phyloP scores from a whole-genome alignment of 2,888 invertebrate species.

The Caenorhabditis becei region DNA sequence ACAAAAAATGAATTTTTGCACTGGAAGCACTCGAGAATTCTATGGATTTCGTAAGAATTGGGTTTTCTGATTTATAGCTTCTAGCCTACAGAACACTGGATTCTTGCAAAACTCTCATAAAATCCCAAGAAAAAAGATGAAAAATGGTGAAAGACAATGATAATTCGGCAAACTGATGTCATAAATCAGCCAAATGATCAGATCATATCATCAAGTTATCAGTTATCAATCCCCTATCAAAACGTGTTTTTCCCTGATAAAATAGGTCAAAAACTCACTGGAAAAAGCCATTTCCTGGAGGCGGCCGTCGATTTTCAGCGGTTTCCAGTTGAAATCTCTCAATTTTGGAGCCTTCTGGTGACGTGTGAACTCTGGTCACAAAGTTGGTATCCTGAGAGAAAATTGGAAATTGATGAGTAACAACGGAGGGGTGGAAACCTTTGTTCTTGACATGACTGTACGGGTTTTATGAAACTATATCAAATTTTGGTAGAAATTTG shows the following conservation, averaged over 20 bases:
- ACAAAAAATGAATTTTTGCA: background rate
- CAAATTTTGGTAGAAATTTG: no score
- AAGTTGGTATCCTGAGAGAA: no score
- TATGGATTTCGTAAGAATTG: no score
- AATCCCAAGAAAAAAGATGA: background rate
- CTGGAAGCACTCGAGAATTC: background rate
- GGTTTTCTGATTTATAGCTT: background rate
- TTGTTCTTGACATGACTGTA: background rate
- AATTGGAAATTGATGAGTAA: no score
- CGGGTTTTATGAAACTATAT: background rate
- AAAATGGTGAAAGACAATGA: background rate
- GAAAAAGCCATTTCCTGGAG: background rate
- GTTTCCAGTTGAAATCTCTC: slow-evolving; percentile 2
- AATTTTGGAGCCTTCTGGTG: slow-evolving; percentile 1
- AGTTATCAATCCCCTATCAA: background rate
- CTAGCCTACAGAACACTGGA: background rate
- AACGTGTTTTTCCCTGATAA: background rate
- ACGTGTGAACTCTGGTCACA: background rate
- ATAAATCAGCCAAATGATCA: slow-evolving; percentile 4
- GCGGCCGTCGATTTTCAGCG: background rate
- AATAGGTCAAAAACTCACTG: slow-evolving; percentile 8
- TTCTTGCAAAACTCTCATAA: no score
- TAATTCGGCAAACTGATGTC: slow-evolving; percentile 17
- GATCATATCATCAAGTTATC: slow-evolving; percentile 11
- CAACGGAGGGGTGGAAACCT: background rate